A percentile compares a stretch with the other conserved stretches of the same genome.
Evolutionary conservation across 2,113 vertebrate species (phyloP).

Genomic region (Colaptes auratus): DNA sequence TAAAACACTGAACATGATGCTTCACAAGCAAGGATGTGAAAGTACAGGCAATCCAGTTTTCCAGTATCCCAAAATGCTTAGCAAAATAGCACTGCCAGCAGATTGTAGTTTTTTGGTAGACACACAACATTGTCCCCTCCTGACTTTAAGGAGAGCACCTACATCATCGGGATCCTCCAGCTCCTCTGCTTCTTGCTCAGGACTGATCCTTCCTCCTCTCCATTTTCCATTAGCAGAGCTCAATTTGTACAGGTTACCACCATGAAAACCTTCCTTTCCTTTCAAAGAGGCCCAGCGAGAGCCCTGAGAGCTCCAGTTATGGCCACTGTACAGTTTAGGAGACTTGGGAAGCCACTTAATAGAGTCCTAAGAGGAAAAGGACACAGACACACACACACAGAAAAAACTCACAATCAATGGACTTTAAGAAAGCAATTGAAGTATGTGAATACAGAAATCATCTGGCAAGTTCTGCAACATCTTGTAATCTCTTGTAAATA

Average conservation of each 20-base stretch:
- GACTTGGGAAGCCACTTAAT: conserved; percentile 72
- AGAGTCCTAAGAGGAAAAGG: conserved; percentile 39
- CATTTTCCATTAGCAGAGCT: conserved; percentile 65
- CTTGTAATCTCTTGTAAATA: not conserved
- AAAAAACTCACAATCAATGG: not conserved
- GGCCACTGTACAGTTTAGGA: conserved; percentile 65
- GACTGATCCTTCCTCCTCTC: conserved; percentile 67
- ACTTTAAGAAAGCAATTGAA: not conserved
- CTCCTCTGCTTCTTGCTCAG: conserved; percentile 76
- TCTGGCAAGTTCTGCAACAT: not conserved
- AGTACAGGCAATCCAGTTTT: not conserved
- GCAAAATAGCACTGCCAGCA: not conserved
- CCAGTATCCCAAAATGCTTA: fast-evolving
- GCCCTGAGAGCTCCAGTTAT: conserved; percentile 71
- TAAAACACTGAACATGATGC: not conserved
- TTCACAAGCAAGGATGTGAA: not conserved
- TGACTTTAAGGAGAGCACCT: conserved; percentile 28
- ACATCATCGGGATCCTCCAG: conserved; percentile 69
- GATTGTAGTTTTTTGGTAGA: not conserved
- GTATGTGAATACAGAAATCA: not conserved
- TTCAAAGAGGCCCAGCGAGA: conserved; percentile 68
- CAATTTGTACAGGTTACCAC: conserved; percentile 54
- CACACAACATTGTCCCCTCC: not conserved
- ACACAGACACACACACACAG: not conserved
- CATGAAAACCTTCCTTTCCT: conserved; percentile 66